These are phyloP conservation scores for Eolophus roseicapilla DNA, from an alignment of 2,113 vertebrate species.

Conservation along the genomic window DNA sequence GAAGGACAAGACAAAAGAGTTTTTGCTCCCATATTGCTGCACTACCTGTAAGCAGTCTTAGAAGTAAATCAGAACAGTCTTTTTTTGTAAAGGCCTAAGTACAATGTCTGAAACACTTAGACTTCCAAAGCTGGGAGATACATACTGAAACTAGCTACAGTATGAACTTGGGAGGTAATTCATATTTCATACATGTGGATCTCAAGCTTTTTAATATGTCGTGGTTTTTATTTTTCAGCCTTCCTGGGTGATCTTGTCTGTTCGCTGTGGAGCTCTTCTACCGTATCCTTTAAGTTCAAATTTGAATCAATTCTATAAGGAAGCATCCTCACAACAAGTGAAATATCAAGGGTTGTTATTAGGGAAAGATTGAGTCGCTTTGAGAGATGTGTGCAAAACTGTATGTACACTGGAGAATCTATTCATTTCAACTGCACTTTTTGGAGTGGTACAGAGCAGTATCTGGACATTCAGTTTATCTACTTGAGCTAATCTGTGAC, in stretches of 20 bases:
- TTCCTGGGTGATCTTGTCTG: constrained; percentile 93
- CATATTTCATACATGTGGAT: background rate
- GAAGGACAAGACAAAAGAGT: background rate
- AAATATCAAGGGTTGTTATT: background rate
- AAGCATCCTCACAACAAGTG: background rate
- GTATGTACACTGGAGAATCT: accelerated
- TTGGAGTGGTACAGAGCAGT: background rate
- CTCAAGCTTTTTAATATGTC: background rate
- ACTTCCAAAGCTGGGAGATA: background rate
- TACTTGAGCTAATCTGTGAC: background rate
- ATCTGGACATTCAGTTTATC: background rate
- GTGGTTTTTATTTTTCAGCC: constrained; percentile 79
- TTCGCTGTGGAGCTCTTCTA: constrained; percentile 92
- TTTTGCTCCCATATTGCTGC: background rate
- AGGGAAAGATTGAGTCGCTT: background rate
- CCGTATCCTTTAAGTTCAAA: constrained; percentile 89
- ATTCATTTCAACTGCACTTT: background rate
- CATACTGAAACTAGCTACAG: background rate
- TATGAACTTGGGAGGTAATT: background rate
- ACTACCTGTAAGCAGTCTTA: background rate
- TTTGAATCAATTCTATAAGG: background rate
- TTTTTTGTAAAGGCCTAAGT: background rate
- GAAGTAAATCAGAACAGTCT: background rate
- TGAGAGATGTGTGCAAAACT: background rate
- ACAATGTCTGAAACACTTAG: background rate